Percentiles rank a stretch among this genome's conserved stretches.
These are phyloP conservation scores for Campaea margaritaria DNA, from an alignment of 2,888 invertebrate genomes.

Conservation along the genomic window DNA sequence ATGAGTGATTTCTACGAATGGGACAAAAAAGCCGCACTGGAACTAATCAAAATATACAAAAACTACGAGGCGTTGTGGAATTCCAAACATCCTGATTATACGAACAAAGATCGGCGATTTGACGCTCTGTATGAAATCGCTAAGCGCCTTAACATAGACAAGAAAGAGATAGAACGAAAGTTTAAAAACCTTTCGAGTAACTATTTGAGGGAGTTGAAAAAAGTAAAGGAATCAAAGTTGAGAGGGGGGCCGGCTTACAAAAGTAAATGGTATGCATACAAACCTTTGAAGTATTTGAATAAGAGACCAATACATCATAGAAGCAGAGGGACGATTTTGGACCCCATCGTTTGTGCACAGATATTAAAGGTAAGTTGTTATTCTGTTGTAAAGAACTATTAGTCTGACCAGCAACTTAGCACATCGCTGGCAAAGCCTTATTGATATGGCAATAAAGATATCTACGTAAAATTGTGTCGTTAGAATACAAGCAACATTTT, in stretches of 20 bases:
- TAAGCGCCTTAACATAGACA: not conserved
- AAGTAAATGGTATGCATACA: constrained; percentile 11
- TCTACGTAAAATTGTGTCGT: too few species aligned
- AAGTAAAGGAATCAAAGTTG: constrained; percentile 1
- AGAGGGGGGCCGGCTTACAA: not conserved
- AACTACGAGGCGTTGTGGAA: not conserved
- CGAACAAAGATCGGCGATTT: not conserved
- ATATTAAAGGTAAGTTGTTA: constrained; percentile 1
- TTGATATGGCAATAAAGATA: too few species aligned
- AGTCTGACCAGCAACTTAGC: too few species aligned
- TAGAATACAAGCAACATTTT: too few species aligned
- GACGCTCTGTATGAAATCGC: constrained; percentile 4
- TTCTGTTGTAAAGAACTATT: too few species aligned
- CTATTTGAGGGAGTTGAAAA: constrained; percentile 13
- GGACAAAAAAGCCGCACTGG: not conserved
- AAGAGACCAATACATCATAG: not conserved
- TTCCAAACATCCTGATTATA: constrained; percentile 2
- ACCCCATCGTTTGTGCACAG: not conserved
- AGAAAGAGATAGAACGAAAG: constrained; percentile 11
- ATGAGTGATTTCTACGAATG: constrained; percentile 2
- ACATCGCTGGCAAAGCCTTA: too few species aligned
- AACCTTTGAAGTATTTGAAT: constrained; percentile 3
- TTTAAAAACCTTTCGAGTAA: constrained; percentile 7
- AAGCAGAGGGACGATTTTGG: not conserved
- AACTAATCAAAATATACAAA: constrained; percentile 4